These are phyloP conservation scores for Zaprionus capensis DNA, from an alignment of 1,140 invertebrate genomes.

Conservation along the genomic window DNA sequence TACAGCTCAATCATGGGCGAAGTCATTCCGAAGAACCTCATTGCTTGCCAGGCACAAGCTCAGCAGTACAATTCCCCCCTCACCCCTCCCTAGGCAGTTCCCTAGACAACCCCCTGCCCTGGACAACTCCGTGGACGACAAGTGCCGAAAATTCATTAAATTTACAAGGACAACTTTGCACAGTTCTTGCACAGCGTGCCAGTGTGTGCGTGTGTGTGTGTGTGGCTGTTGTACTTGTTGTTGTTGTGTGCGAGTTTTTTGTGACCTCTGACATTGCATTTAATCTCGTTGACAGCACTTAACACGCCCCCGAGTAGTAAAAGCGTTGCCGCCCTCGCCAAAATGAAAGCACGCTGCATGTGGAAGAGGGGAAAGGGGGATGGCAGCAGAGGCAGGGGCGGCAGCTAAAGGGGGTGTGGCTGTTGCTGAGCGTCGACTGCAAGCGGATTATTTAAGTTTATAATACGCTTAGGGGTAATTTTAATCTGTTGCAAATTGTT, in stretches of 20 bases:
- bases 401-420: background rate
- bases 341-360: slow-evolving; percentile 37
- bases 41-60: no score
- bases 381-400: background rate
- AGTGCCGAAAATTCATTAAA: slow-evolving; percentile 78
- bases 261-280: slow-evolving; percentile 81
- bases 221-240: slow-evolving; percentile 14
- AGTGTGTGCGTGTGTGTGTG: slow-evolving; percentile 7
- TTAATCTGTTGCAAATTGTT: slow-evolving; percentile 84
- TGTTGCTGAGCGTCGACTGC: slow-evolving; percentile 40
- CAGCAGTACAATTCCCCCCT: background rate
- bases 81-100: background rate
- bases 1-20: background rate
- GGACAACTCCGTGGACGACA: background rate
- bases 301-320: slow-evolving; percentile 75
- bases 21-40: background rate
- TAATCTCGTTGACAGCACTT: slow-evolving; percentile 83
- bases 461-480: slow-evolving; percentile 84
- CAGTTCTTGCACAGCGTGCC: slow-evolving; percentile 15
- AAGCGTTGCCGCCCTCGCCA: slow-evolving; percentile 37
- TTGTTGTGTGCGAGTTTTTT: slow-evolving; percentile 36
- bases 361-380: background rate
- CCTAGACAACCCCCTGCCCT: background rate
- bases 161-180: slow-evolving; percentile 79
- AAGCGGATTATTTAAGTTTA: slow-evolving; percentile 81